Evolutionary conservation across 2,888 invertebrate species (phyloP).

Genomic region (Prenolepis imparis): DNA sequence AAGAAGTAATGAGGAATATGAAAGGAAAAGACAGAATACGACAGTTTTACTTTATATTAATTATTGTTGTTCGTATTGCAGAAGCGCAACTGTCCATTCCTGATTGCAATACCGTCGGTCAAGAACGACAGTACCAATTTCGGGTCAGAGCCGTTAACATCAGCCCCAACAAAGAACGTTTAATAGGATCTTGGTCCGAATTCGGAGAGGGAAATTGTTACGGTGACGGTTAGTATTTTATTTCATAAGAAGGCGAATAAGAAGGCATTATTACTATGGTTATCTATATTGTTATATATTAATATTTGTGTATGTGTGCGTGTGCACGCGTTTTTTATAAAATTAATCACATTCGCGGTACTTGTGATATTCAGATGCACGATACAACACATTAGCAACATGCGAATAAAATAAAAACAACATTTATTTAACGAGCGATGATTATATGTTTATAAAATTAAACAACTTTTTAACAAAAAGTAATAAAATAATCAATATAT

Average conservation of each 20-base stretch:
- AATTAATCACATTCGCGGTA: not conserved
- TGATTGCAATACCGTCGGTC: slow-evolving; percentile 83
- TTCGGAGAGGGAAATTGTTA: slow-evolving; percentile 85
- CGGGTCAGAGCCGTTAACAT: slow-evolving; percentile 85
- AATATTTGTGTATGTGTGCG: not conserved
- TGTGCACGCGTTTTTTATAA: not conserved
- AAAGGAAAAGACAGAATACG: not conserved
- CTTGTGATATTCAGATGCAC: not conserved
- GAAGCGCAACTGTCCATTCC: slow-evolving; percentile 82
- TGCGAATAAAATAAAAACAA: not conserved
- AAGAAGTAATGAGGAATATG: not conserved
- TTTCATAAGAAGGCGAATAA: not conserved
- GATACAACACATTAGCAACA: not conserved
- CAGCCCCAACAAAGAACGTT: slow-evolving; percentile 76
- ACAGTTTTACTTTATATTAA: not conserved
- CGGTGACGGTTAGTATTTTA: slow-evolving; percentile 79
- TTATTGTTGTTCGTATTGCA: slow-evolving; percentile 60
- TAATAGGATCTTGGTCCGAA: slow-evolving; percentile 86
- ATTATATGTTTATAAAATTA: not conserved
- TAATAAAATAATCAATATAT: not conserved
- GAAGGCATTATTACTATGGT: not conserved
- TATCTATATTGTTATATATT: not conserved
- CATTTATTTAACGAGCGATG: not conserved
- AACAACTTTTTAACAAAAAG: slow-evolving; percentile 3
- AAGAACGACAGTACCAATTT: slow-evolving; percentile 80